phyloP scores from a whole-genome alignment of 2,888 invertebrate species.

The Ophion ventricosus region DNA sequence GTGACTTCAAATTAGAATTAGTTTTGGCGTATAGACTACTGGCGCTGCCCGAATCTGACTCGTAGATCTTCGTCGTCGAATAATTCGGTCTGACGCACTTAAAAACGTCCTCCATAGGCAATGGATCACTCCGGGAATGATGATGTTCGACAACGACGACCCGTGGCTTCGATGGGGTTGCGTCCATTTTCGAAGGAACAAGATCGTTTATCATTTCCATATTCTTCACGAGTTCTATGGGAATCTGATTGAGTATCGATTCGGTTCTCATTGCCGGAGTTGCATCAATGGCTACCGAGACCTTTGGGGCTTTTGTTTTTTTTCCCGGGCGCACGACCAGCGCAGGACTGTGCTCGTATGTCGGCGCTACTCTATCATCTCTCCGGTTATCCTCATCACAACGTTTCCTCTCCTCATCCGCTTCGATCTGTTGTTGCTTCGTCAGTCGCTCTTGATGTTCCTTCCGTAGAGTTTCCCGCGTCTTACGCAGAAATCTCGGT shows the following conservation, averaged over 20 bases:
- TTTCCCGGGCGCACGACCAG: constrained; percentile 78
- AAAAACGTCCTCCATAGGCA: constrained; percentile 79
- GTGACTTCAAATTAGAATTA: constrained; percentile 78
- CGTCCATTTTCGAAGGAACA: constrained; percentile 66
- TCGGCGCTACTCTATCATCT: constrained; percentile 73
- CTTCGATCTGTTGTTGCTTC: constrained; percentile 78
- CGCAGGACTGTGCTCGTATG: constrained; percentile 78
- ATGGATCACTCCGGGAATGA: constrained; percentile 81
- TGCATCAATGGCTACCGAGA: constrained; percentile 91
- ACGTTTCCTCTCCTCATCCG: constrained; percentile 68
- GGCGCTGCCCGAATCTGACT: constrained; percentile 80
- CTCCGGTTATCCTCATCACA: constrained; percentile 67
- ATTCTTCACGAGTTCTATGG: constrained; percentile 89
- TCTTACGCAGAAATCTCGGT: constrained; percentile 87
- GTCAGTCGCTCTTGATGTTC: constrained; percentile 80
- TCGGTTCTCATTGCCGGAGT: constrained; percentile 90
- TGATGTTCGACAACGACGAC: constrained; percentile 81
- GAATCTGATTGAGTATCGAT: constrained; percentile 90
- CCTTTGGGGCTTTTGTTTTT: constrained; percentile 86
- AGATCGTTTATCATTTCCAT: constrained; percentile 68
- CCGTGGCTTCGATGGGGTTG: constrained; percentile 73
- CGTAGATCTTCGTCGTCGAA: constrained; percentile 75
- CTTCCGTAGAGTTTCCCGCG: constrained; percentile 80
- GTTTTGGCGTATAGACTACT: constrained; percentile 81
- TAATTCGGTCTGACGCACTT: constrained; percentile 81